These are phyloP conservation scores for Heliopora coerulea DNA, from an alignment of 92 coral and sea anemone species.

Conservation along the genomic window DNA sequence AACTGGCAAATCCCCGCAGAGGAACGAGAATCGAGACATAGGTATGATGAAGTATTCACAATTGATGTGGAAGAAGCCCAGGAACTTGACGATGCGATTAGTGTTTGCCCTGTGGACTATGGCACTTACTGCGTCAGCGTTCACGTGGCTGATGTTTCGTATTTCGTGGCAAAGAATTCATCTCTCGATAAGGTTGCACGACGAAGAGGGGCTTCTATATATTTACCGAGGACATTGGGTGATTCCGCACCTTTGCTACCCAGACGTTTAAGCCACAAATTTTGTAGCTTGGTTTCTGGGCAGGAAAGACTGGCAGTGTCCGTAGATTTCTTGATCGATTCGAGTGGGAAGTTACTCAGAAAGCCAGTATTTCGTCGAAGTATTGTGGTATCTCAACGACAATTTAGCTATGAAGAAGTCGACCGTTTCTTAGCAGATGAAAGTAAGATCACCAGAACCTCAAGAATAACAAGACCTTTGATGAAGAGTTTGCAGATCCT, in stretches of 20 bases:
- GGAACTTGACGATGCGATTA: constrained; percentile 92
- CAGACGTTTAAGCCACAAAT: constrained; percentile 51
- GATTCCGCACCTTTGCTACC: constrained; percentile 75
- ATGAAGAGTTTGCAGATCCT: constrained; percentile 54
- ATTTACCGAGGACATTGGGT: constrained; percentile 52
- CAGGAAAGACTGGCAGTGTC: constrained; percentile 80
- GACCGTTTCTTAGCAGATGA: constrained; percentile 35
- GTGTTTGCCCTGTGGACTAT: constrained; percentile 48
- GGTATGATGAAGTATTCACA: constrained; percentile 66
- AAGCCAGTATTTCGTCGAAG: constrained; percentile 73
- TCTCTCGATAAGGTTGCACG: constrained; percentile 65
- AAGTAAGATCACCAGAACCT: constrained; percentile 22
- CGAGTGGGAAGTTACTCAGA: constrained; percentile 52
- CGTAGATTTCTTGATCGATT: constrained; percentile 60
- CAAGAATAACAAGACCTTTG: constrained; percentile 44
- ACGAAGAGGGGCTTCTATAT: constrained; percentile 68
- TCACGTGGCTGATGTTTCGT: constrained; percentile 87
- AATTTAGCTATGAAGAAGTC: constrained; percentile 78
- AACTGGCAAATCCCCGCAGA: constrained; percentile 68
- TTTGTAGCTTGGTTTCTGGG: constrained; percentile 78
- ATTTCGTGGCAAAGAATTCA: constrained; percentile 69
- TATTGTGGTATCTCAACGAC: constrained; percentile 67
- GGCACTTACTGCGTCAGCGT: constrained; percentile 63
- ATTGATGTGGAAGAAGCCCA: constrained; percentile 61
- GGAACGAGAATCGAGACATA: constrained; percentile 61